phyloP scores from a whole-genome alignment of 2,113 vertebrate genomes.

The Sakesphorus luctuosus region DNA sequence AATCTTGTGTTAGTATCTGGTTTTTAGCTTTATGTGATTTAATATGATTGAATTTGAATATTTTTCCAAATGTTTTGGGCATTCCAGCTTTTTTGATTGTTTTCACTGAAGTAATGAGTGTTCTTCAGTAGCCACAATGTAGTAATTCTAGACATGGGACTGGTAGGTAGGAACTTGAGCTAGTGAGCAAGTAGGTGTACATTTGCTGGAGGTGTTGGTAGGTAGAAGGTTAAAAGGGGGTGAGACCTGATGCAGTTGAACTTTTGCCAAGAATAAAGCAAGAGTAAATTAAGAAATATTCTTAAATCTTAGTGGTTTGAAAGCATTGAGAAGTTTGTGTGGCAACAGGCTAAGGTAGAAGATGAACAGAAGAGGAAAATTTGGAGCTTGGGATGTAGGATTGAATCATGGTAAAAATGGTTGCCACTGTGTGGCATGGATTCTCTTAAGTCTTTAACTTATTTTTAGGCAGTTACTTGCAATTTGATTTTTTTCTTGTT shows the following conservation, averaged over 20 bases:
- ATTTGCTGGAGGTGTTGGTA: background rate
- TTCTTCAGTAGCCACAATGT: background rate
- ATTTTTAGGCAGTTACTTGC: constrained; percentile 5
- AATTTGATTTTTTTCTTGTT: background rate
- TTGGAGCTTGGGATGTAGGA: background rate
- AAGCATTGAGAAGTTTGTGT: background rate
- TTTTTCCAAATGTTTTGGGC: background rate
- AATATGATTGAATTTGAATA: background rate
- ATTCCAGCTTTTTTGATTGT: background rate
- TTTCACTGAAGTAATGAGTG: background rate
- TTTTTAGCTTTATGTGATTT: background rate
- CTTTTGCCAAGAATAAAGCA: background rate
- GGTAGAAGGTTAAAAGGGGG: background rate
- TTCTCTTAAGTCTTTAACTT: background rate
- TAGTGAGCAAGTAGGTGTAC: background rate
- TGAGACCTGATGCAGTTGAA: background rate
- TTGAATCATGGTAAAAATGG: background rate
- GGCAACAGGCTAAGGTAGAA: background rate
- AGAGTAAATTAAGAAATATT: background rate
- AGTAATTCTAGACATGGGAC: background rate
- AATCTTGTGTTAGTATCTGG: background rate
- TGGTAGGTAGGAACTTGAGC: background rate
- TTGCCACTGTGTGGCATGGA: constrained; percentile 47
- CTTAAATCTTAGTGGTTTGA: background rate
- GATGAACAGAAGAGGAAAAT: background rate